A percentile compares a stretch with the other conserved stretches of the same genome.
These are phyloP conservation scores for Agriopis aurantiaria DNA, from an alignment of 2,888 invertebrate genomes.

Conservation along the genomic window DNA sequence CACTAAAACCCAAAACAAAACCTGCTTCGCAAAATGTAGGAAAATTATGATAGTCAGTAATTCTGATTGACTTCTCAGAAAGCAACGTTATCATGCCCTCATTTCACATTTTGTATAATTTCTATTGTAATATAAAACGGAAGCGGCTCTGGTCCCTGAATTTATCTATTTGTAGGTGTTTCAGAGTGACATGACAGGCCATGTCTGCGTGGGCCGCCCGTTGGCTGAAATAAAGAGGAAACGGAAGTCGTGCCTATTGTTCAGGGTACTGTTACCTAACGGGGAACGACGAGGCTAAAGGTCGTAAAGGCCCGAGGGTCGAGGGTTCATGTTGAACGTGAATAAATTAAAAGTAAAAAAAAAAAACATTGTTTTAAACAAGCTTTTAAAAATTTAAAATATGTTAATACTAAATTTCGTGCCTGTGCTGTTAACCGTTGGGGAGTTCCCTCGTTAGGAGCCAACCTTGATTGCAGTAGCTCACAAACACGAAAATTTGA, in stretches of 20 bases:
- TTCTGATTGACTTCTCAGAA: background rate
- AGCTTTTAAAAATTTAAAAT: too few species aligned
- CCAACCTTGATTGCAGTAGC: too few species aligned
- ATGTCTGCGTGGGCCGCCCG: constrained; percentile 18
- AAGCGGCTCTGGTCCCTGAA: constrained; percentile 4
- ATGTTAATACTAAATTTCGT: too few species aligned
- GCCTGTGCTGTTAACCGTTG: too few species aligned
- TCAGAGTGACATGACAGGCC: constrained; percentile 22
- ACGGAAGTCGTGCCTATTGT: constrained; percentile 28
- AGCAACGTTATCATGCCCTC: constrained; percentile 2
- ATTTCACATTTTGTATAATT: constrained; percentile 13
- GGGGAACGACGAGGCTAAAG: constrained; percentile 3
- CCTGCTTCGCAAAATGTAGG: too few species aligned
- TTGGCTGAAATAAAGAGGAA: constrained; percentile 24
- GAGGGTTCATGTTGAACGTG: background rate
- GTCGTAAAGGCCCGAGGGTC: constrained; percentile 3
- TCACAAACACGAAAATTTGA: too few species aligned
- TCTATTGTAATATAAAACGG: constrained; percentile 4
- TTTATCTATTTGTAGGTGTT: constrained; percentile 20
- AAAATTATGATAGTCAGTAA: constrained; percentile 5
- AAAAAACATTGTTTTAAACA: too few species aligned
- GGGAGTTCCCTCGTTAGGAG: too few species aligned
- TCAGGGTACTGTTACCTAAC: constrained; percentile 11
- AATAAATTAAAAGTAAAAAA: too few species aligned
- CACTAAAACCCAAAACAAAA: too few species aligned